Percentiles rank a stretch among this genome's conserved stretches.
phyloP scores from a whole-genome alignment of 2,113 vertebrate species.

The Misgurnus anguillicaudatus region DNA sequence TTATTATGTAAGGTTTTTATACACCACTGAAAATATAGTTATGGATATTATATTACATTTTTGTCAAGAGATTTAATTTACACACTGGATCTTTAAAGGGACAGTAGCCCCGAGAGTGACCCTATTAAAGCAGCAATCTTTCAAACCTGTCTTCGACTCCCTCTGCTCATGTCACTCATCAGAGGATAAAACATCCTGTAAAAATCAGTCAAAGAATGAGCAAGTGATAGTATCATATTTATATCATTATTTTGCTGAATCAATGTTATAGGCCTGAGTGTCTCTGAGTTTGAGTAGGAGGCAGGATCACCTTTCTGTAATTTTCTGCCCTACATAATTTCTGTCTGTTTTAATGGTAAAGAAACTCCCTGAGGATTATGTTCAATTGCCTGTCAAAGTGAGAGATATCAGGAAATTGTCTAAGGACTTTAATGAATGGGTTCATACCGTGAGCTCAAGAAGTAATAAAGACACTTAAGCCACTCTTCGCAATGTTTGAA shows the following conservation, averaged over 20 bases:
- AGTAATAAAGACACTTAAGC: background rate
- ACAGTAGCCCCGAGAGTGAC: conserved; percentile 32
- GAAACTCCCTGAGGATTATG: background rate
- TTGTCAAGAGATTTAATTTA: too few relatives aligned
- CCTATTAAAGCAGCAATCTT: conserved; percentile 36
- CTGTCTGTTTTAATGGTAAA: conserved; percentile 6
- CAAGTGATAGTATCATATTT: background rate
- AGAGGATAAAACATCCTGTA: conserved; percentile 17
- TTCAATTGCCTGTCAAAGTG: conserved; percentile 8
- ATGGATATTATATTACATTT: too few relatives aligned
- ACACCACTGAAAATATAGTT: too few relatives aligned
- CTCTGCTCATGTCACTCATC: background rate
- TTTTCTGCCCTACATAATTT: background rate
- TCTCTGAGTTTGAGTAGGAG: background rate
- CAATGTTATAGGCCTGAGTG: background rate
- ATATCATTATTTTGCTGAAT: conserved; percentile 20
- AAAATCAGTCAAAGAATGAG: conserved; percentile 27
- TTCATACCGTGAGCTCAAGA: background rate
- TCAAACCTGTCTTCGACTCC: conserved; percentile 28
- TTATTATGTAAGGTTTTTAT: too few relatives aligned
- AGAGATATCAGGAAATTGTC: background rate
- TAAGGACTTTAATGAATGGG: background rate
- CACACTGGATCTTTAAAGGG: background rate
- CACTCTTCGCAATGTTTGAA: background rate
- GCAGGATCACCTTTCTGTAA: conserved; percentile 17